These are phyloP conservation scores for Leucopternis melanops DNA, from an alignment of 2,113 vertebrate genomes.

Conservation along the genomic window DNA sequence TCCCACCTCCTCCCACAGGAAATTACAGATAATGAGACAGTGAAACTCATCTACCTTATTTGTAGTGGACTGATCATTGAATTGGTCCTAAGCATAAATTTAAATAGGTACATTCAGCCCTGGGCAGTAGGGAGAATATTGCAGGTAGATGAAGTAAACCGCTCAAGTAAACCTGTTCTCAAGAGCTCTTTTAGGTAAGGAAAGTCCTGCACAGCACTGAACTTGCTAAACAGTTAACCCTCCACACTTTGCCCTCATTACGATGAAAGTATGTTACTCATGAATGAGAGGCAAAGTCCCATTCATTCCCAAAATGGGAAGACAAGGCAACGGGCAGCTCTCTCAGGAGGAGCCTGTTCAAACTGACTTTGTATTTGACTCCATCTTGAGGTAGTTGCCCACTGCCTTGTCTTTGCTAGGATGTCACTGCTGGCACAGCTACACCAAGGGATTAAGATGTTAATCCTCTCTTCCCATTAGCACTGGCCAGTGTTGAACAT, in stretches of 20 bases:
- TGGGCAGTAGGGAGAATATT: not conserved
- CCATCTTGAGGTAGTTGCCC: not conserved
- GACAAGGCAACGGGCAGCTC: not conserved
- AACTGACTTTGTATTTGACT: not conserved
- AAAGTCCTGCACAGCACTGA: not conserved
- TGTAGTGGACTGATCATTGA: not conserved
- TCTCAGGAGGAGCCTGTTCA: not conserved
- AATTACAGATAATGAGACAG: not conserved
- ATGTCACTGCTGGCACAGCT: not conserved
- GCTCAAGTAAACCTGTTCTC: not conserved
- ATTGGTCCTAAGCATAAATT: not conserved
- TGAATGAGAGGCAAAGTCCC: not conserved
- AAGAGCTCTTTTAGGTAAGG: not conserved
- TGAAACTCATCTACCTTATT: not conserved
- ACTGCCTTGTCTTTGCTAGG: not conserved
- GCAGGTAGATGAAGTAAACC: not conserved
- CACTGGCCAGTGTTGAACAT: not conserved
- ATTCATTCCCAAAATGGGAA: not conserved
- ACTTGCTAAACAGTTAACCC: not conserved
- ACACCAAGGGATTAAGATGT: not conserved
- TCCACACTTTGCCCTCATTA: not conserved
- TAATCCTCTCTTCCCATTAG: not conserved
- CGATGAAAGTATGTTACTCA: not conserved
- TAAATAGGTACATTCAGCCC: not conserved
- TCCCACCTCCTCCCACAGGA: not conserved